Evolutionary conservation across 2,113 vertebrate species (phyloP), one percentile per base, ranked within the genome.

Genomic region (Corydoras sp.): DNA sequence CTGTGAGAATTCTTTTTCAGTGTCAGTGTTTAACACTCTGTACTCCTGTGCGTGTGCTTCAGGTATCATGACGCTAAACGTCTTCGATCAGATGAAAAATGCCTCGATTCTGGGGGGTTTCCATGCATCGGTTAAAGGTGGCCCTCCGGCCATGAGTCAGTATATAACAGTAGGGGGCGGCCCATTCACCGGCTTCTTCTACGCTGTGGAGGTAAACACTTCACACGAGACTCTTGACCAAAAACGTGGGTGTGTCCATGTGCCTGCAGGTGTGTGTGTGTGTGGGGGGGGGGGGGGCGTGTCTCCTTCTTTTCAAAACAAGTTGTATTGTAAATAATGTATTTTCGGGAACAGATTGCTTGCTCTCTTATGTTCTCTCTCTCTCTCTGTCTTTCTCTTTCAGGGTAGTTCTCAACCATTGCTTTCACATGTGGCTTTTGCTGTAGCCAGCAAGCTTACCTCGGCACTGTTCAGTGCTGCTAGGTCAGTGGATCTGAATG

Each of bases 71-170:
- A 96, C 95, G 4, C 88, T 97, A 65, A 96, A 90, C 73, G 93
- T 96, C 68, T 99, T 99, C 80, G 96, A 99, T 86, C 97, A 98
- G 86, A 97, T 99, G 97, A 99, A 95, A 91, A 98, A 96, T 62
- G 97, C 96, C n/a, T 99, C 97, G 58, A 84, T 92, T 77, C 91
- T 99, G 69, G 97, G 97, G 15, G 97, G 96, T 55, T 98, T 93
- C 82, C 92, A 93, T 68, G 95, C 95, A 35, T 83, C 97, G 0
- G 94, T 98, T 78, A 98, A 99, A 76, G 95, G 93, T 81, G 98
- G 89, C 76, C 95, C 93, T 10, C 97, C 97, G 0, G 94, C 95
- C 77, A 98, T 99, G 96, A 95, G 93, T 79, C 95, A 98, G 84
- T 98, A 96, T 65, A 90, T 98, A 75, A 94, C 95, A 14, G 96